A percentile compares a stretch with the other conserved stretches of the same genome.
Conservation (phyloP, 1,140 invertebrate genomes). For the Melanaphis sacchari region DNA sequence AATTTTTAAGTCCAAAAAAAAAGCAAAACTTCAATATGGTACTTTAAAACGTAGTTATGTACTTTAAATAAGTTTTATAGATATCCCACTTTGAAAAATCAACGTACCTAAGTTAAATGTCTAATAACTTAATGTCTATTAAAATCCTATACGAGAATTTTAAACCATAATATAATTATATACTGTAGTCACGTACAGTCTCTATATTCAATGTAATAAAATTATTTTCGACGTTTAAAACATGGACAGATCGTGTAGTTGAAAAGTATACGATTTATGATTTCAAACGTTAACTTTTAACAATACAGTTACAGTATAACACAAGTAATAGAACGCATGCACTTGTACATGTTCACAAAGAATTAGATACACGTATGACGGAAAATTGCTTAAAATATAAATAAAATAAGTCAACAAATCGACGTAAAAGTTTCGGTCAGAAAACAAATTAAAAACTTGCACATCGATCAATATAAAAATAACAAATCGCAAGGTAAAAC, state of each 20-base stretch:
- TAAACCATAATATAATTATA: neutral
- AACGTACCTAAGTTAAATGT: neutral
- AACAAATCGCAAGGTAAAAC: slow-evolving; percentile 21
- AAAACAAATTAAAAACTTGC: neutral
- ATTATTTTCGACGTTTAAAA: neutral
- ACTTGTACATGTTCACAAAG: neutral
- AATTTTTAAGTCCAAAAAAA: neutral
- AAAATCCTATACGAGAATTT: neutral
- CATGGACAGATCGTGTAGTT: neutral
- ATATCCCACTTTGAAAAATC: neutral
- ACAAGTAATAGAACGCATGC: neutral
- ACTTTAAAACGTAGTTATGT: neutral
- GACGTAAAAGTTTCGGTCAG: neutral
- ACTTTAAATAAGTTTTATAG: neutral
- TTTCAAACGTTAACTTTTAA: neutral
- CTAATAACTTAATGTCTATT: too few relatives aligned
- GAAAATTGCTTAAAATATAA: neutral
- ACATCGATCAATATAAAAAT: neutral
- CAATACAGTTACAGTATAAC: neutral
- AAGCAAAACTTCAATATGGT: neutral
- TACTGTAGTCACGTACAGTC: neutral
- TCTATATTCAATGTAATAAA: neutral
- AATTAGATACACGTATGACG: neutral
- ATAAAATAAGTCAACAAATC: slow-evolving; percentile 13
- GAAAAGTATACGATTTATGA: neutral